Conservation (phyloP, 2,888 invertebrate species). For the Dermolepida albohirtum region DNA sequence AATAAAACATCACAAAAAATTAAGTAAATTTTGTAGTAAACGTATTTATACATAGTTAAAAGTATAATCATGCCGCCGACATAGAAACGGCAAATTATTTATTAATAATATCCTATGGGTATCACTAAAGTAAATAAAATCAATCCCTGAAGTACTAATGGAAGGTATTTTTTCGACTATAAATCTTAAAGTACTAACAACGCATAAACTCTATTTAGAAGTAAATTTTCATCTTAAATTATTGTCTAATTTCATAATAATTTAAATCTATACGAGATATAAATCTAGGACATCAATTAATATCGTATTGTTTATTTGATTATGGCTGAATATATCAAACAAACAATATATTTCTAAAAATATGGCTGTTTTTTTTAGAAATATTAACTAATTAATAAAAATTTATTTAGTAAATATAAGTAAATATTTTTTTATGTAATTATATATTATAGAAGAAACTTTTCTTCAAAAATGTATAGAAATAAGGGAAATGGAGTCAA, state of each 20-base stretch:
- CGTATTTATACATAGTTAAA: no score
- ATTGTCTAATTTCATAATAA: constrained; percentile 18
- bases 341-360: constrained; percentile 18
- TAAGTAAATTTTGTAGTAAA: no score
- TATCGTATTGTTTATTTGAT: constrained; percentile 8
- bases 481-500: no score
- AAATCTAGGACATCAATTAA: neutral
- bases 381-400: neutral
- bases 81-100: no score
- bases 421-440: neutral
- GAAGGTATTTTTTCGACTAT: neutral
- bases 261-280: neutral
- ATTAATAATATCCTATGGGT: no score
- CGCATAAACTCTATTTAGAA: constrained; percentile 6
- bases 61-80: no score
- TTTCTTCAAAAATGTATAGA: no score
- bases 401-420: neutral
- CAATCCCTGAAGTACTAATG: constrained; percentile 21
- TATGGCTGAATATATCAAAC: constrained; percentile 20
- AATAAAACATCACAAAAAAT: constrained; percentile 4
- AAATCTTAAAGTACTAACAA: constrained; percentile 6
- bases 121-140: neutral
- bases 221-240: constrained; percentile 21
- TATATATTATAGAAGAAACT: no score
- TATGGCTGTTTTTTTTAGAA: constrained; percentile 29